phyloP scores from a whole-genome alignment of 2,888 invertebrate species.

The Ramazzottius varieornatus region DNA sequence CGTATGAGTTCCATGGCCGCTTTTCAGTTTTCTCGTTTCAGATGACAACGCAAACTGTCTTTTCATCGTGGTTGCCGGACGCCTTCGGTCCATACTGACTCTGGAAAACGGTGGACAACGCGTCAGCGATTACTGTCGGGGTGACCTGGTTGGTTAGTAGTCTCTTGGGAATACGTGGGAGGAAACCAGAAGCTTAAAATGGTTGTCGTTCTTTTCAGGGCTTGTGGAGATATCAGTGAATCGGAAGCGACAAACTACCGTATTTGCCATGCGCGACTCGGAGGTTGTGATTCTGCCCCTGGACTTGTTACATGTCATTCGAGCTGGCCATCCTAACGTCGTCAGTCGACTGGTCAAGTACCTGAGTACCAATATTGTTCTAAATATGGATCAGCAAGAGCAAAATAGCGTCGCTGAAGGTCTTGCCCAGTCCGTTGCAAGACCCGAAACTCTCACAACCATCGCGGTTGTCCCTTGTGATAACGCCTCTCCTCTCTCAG shows the following conservation, averaged over 20 bases:
- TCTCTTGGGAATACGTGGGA: too few relatives aligned
- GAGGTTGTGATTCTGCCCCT: background rate
- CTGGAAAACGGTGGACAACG: background rate
- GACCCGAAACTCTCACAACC: background rate
- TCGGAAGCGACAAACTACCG: background rate
- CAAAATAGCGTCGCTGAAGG: background rate
- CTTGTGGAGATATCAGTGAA: background rate
- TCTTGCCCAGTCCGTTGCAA: background rate
- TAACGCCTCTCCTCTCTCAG: background rate
- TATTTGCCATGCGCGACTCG: background rate
- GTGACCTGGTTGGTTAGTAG: background rate
- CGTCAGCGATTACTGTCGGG: background rate
- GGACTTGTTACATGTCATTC: background rate
- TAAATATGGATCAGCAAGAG: background rate
- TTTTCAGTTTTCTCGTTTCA: too few relatives aligned
- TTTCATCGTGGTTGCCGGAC: background rate
- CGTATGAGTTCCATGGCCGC: too few relatives aligned
- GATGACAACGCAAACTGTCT: background rate
- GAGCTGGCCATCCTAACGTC: background rate
- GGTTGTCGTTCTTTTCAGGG: too few relatives aligned
- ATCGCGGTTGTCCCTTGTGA: background rate
- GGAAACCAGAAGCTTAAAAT: too few relatives aligned
- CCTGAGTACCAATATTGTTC: background rate
- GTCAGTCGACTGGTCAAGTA: background rate
- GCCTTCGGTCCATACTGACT: background rate